Percentiles rank a stretch among this genome's conserved stretches.
Evolutionary conservation across 1,140 invertebrate genomes (phyloP).

Genomic region (Nephila pilipes): DNA sequence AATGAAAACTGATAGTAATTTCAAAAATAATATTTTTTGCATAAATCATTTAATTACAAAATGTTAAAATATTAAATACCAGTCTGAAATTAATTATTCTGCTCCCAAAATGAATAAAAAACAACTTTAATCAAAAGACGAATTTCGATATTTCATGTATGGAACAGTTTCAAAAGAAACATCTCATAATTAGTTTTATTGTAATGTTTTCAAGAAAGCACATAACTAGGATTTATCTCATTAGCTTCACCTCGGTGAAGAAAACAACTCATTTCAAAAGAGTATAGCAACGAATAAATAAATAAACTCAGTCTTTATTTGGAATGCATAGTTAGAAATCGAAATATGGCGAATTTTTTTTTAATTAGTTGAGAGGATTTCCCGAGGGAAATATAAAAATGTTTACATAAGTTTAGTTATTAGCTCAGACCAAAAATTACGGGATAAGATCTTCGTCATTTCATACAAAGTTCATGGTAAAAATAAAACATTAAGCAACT

Average conservation of each 20-base stretch:
- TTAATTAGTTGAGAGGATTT: neutral
- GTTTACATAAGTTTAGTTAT: neutral
- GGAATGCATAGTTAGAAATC: neutral
- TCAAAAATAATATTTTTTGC: too few relatives aligned
- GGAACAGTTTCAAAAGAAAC: too few relatives aligned
- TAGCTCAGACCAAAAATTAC: neutral
- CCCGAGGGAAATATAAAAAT: neutral
- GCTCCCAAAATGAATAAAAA: too few relatives aligned
- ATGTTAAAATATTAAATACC: too few relatives aligned
- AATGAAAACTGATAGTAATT: too few relatives aligned
- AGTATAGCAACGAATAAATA: neutral
- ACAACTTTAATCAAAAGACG: too few relatives aligned
- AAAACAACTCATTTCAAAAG: neutral
- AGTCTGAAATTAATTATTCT: too few relatives aligned
- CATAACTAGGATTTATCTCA: neutral
- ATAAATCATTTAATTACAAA: too few relatives aligned
- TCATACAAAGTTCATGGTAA: neutral
- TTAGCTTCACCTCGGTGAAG: neutral
- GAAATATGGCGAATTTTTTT: neutral
- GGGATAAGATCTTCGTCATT: neutral
- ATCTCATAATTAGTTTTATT: too few relatives aligned
- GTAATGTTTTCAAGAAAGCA: too few relatives aligned
- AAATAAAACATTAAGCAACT: slow-evolving; percentile 5
- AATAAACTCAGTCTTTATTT: neutral
- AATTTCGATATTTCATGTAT: too few relatives aligned